These are phyloP conservation scores for Sebastes matsubarae DNA, from an alignment of 2,797 vertebrate genomes.

Conservation along the genomic window DNA sequence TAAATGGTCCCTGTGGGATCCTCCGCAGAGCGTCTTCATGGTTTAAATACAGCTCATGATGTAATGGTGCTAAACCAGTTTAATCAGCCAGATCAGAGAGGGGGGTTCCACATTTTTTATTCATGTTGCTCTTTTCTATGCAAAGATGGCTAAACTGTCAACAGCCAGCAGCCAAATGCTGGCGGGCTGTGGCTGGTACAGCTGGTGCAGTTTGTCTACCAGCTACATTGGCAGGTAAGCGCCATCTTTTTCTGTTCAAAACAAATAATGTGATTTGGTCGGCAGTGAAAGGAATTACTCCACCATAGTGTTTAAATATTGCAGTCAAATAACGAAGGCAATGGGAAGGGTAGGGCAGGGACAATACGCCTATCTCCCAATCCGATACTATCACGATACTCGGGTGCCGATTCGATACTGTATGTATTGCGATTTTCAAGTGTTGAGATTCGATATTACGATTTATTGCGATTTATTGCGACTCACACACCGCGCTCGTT, in stretches of 20 bases:
- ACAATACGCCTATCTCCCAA: too few species aligned
- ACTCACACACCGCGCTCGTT: too few species aligned
- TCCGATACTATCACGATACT: too few species aligned
- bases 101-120: not conserved
- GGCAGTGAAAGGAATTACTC: not conserved
- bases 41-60: constrained; percentile 21
- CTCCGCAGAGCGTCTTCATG: not conserved
- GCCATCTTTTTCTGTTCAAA: not conserved
- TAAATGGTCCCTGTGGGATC: constrained; percentile 35
- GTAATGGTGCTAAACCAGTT: not conserved
- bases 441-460: too few species aligned
- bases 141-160: not conserved
- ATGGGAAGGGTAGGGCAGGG: too few species aligned
- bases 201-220: not conserved
- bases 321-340: not conserved
- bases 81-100: constrained; percentile 23
- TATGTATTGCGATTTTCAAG: too few species aligned
- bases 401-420: too few species aligned
- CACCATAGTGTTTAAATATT: not conserved
- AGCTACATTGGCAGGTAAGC: not conserved
- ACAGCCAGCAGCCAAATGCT: constrained; percentile 1
- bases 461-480: too few species aligned
- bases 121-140: not conserved
- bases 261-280: not conserved
- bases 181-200: not conserved